Conservation (phyloP, 2,888 invertebrate genomes). For the Anthoptus insignis region DNA sequence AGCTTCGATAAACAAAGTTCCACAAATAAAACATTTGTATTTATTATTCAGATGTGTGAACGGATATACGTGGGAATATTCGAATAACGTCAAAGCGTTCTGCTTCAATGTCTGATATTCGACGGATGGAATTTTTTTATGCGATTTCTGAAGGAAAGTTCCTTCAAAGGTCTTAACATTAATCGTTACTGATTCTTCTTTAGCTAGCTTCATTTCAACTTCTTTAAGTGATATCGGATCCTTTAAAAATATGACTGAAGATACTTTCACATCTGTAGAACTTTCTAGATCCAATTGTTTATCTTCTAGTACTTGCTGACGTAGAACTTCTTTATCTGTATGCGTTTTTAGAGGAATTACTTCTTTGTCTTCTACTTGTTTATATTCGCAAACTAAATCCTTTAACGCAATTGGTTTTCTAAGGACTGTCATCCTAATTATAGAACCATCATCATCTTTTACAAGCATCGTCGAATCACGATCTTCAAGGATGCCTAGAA, state of each 20-base stretch:
- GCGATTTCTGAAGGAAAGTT: constrained; percentile 28
- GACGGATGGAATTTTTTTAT: constrained; percentile 44
- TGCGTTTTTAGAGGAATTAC: constrained; percentile 14
- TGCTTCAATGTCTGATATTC: constrained; percentile 59
- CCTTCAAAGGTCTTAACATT: constrained; percentile 59
- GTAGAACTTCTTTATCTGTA: constrained; percentile 10
- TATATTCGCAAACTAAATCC: constrained; percentile 56
- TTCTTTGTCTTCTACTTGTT: constrained; percentile 36
- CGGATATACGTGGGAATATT: constrained; percentile 69
- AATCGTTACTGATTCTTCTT: constrained; percentile 51
- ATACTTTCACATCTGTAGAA: neutral
- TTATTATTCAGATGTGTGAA: constrained; percentile 68
- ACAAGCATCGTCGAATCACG: constrained; percentile 63
- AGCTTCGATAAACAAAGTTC: constrained; percentile 60
- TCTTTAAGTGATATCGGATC: constrained; percentile 63
- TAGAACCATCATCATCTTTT: constrained; percentile 64
- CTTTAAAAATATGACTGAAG: constrained; percentile 55
- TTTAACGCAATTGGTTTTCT: constrained; percentile 64
- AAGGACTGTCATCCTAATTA: constrained; percentile 62
- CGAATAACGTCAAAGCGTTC: constrained; percentile 67
- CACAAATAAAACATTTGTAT: constrained; percentile 72
- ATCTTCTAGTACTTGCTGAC: neutral
- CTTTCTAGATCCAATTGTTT: neutral
- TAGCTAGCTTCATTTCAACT: constrained; percentile 42
- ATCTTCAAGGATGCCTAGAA: constrained; percentile 72